Evolutionary conservation across 2,888 invertebrate species (phyloP).

Genomic region (Stramonita haemastoma): DNA sequence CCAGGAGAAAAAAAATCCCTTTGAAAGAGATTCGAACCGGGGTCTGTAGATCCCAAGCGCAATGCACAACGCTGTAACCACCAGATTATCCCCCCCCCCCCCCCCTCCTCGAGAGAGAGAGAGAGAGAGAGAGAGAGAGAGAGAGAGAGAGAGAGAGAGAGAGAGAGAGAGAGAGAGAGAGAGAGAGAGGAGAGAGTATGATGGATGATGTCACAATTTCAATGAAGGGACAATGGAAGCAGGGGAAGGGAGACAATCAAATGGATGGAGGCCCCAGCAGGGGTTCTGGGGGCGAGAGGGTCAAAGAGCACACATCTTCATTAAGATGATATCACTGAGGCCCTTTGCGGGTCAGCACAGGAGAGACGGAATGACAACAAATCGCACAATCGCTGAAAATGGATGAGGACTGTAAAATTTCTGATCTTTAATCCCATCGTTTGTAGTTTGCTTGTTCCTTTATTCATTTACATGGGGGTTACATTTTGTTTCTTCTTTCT

Average conservation of each 20-base stretch:
- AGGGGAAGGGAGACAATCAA: neutral
- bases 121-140: neutral
- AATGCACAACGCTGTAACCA: too few species aligned
- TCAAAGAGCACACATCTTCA: slow-evolving; percentile 31
- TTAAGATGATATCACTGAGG: slow-evolving; percentile 32
- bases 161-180: neutral
- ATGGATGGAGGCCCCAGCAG: neutral
- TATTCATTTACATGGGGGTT: neutral
- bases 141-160: neutral
- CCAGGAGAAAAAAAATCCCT: too few species aligned
- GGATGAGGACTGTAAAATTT: neutral
- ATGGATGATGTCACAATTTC: slow-evolving; percentile 34
- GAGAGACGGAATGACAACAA: neutral
- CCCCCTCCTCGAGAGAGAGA: neutral
- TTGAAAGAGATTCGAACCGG: too few species aligned
- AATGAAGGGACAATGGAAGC: slow-evolving; percentile 17
- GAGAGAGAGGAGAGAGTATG: neutral
- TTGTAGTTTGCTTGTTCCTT: neutral
- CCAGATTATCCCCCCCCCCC: too few species aligned
- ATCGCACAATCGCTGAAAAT: neutral
- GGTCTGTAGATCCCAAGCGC: too few species aligned
- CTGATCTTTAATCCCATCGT: neutral
- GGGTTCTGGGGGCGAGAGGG: neutral
- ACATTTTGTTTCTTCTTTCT: neutral
- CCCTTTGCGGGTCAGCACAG: neutral